Evolutionary conservation across 2,113 vertebrate genomes (phyloP).

Genomic region (Macquaria australasica): DNA sequence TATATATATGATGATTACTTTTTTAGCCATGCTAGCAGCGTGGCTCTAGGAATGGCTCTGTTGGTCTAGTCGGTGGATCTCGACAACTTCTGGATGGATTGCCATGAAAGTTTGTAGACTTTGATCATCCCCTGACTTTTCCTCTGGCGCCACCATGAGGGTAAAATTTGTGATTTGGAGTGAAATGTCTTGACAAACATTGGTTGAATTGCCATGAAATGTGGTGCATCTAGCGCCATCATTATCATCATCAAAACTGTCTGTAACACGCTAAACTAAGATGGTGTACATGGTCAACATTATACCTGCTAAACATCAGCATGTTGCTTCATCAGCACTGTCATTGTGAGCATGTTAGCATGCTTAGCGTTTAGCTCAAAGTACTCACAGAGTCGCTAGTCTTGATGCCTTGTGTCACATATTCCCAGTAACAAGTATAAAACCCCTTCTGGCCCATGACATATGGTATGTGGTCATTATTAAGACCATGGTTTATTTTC

Average conservation of each 20-base stretch:
- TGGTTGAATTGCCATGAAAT: too few relatives aligned
- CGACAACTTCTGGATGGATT: not conserved
- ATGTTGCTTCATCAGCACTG: not conserved
- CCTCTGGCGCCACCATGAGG: not conserved
- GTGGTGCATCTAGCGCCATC: too few relatives aligned
- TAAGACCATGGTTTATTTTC: not conserved
- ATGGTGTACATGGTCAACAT: not conserved
- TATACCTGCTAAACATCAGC: not conserved
- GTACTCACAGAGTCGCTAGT: not conserved
- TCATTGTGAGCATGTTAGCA: not conserved
- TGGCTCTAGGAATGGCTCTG: too few relatives aligned
- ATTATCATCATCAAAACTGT: not conserved
- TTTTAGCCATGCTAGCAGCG: too few relatives aligned
- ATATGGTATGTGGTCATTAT: conserved; percentile 2
- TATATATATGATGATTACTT: too few relatives aligned
- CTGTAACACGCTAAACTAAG: not conserved
- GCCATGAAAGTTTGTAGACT: not conserved
- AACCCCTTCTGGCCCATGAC: not conserved
- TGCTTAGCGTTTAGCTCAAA: not conserved
- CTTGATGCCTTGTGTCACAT: not conserved
- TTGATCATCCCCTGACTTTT: not conserved
- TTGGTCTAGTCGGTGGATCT: not conserved
- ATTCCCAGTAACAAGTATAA: not conserved
- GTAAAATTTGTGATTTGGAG: too few relatives aligned
- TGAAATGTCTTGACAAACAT: too few relatives aligned